phyloP scores from a whole-genome alignment of 53 echinoderm and acorn worm genomes.

The Zoroaster sp. region DNA sequence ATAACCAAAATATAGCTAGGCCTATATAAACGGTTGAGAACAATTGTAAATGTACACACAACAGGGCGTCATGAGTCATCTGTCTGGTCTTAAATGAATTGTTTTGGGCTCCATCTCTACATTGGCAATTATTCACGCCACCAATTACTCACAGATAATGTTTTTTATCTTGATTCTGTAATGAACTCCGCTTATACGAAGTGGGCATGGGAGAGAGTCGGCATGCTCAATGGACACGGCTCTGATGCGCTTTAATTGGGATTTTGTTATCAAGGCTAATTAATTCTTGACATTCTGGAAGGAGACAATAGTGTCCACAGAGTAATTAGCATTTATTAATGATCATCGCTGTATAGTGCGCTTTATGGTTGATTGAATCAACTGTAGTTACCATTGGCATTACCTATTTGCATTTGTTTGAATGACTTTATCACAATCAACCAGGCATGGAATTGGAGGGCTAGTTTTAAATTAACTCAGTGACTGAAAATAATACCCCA shows the following conservation, averaged over 20 bases:
- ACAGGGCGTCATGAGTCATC: constrained; percentile 33
- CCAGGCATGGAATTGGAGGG: too few species aligned
- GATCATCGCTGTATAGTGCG: too few species aligned
- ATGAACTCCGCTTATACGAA: neutral
- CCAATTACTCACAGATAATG: constrained; percentile 49
- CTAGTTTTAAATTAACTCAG: too few species aligned
- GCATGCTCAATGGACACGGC: neutral
- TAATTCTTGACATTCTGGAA: too few species aligned
- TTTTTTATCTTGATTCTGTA: constrained; percentile 2
- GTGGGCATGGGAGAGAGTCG: neutral
- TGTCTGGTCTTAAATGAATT: constrained; percentile 7
- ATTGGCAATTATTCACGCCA: neutral
- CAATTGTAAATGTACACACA: constrained; percentile 20
- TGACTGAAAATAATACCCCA: too few species aligned
- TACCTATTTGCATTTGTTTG: too few species aligned
- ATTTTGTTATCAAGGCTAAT: neutral
- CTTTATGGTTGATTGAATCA: too few species aligned
- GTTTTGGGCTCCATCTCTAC: neutral
- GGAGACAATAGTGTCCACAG: too few species aligned
- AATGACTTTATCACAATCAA: too few species aligned
- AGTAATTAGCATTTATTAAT: too few species aligned
- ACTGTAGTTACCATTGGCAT: too few species aligned
- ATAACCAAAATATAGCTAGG: neutral
- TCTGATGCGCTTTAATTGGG: neutral
- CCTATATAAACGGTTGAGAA: neutral